Base-by-base conservation (phyloP, 2,797 vertebrate species). In the Psittacula derbiana region DNA sequence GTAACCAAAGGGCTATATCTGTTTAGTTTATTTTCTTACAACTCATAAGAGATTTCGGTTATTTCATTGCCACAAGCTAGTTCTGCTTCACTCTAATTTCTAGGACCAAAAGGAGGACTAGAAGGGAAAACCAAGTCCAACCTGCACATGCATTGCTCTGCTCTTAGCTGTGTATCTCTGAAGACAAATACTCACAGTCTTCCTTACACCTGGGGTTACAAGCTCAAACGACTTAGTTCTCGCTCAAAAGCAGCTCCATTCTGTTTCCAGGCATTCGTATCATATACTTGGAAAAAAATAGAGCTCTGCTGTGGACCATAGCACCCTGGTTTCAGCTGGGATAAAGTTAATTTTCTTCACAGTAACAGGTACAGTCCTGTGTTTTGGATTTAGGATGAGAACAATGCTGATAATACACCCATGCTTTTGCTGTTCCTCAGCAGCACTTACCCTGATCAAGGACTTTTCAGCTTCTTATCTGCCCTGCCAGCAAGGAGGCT, bases 151-250 rank as follows among this genome's bases (percentile, higher is more conserved):
- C 3, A 0, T 10, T 4, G 38, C 50, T 74, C 46, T 46, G 44
- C 27, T 25, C 14, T 70, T 31, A 31, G 8, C 46, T 40, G 25
- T n/a, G 14, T 36, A 28, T 60, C 40, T 79, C 71, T 44, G 6
- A 27, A 78, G 18, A 60, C 31, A 71, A 69, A 47, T 0, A 50
- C 14, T 33, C 82, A 49, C 17, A 50, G 11, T 31, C 53, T 18
- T 5, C 0, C 2, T 50, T 31, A 1, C 6, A 33, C 8, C 18
- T 52, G 36, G 40, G 49, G 40, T 11, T 11, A 33, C 12, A 69
- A 87, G 16, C 15, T 72, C 66, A 49, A 47, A 43, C 44, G 7
- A 28, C 49, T 61, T 18, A 67, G 53, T 31, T 60, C 27, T 30
- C 38, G 23, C 10, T 30, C 53, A 65, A 8, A 72, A 47, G 28